Conservation (phyloP, 2,797 vertebrate species). For the Meriones psammophilus region DNA sequence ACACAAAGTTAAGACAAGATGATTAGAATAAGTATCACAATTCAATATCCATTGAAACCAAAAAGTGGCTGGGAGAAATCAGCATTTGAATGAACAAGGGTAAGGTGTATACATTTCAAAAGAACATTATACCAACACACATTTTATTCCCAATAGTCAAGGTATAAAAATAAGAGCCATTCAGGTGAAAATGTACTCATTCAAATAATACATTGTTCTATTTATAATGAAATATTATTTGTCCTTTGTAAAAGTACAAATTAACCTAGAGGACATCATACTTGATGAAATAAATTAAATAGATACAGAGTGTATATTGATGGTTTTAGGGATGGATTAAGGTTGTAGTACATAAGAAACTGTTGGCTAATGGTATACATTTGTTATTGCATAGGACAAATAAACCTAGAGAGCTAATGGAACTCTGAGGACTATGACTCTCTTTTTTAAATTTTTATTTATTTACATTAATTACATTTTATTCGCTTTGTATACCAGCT, state of each 20-base stretch:
- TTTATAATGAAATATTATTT: not conserved
- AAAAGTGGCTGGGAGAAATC: too few species aligned
- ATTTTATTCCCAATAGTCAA: not conserved
- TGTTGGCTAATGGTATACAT: not conserved
- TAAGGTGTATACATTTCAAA: too few species aligned
- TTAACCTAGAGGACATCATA: not conserved
- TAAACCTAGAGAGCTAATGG: not conserved
- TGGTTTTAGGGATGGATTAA: not conserved
- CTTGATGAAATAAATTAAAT: not conserved
- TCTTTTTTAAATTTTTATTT: too few species aligned
- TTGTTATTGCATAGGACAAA: not conserved
- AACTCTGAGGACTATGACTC: not conserved
- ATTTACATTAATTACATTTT: too few species aligned
- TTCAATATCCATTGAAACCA: too few species aligned
- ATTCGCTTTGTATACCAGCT: too few species aligned
- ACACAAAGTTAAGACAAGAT: too few species aligned
- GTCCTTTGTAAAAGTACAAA: not conserved
- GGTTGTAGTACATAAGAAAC: not conserved
- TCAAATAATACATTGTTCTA: not conserved
- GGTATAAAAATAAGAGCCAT: not conserved
- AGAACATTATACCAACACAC: too few species aligned
- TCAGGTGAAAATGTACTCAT: not conserved
- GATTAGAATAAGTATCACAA: too few species aligned
- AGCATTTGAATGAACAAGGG: too few species aligned
- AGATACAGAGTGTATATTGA: not conserved